Conservation (phyloP, 1,140 invertebrate species). For the Geopemphigus sp. region DNA sequence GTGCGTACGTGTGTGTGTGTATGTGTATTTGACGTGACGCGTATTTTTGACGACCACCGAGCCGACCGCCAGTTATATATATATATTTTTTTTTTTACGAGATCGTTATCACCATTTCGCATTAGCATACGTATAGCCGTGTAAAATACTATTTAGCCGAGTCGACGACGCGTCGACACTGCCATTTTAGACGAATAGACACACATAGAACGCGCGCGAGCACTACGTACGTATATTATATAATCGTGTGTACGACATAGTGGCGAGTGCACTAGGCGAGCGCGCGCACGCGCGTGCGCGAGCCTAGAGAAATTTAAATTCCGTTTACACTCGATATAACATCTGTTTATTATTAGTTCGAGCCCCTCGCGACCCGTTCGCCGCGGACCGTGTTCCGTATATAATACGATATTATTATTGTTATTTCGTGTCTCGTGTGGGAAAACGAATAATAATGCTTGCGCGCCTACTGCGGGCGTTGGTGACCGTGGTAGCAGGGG, state of each 20-base stretch:
- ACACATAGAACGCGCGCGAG: too few relatives aligned
- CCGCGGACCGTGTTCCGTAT: not conserved
- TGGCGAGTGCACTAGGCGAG: not conserved
- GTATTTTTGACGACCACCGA: too few relatives aligned
- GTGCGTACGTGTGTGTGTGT: too few relatives aligned
- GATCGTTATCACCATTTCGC: not conserved
- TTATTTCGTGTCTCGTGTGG: too few relatives aligned
- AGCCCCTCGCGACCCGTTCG: constrained; percentile 7
- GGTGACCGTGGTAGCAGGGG: too few relatives aligned
- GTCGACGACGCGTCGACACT: constrained; percentile 17
- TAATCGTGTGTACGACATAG: too few relatives aligned
- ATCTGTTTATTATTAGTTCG: constrained; percentile 38
- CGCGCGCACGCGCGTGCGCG: not conserved
- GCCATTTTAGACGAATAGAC: constrained; percentile 29
- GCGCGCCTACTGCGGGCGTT: too few relatives aligned
- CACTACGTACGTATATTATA: too few relatives aligned
- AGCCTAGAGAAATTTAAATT: constrained; percentile 25
- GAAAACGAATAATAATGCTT: too few relatives aligned
- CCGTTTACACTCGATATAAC: constrained; percentile 22
- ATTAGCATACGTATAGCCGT: not conserved
- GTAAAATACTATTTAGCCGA: not conserved
- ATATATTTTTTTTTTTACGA: not conserved
- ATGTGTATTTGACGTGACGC: too few relatives aligned
- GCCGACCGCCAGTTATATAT: too few relatives aligned
- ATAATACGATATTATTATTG: constrained; percentile 5